Evolutionary conservation across 2,797 vertebrate species (phyloP).

Genomic region (Phaenicophaeus curvirostris): DNA sequence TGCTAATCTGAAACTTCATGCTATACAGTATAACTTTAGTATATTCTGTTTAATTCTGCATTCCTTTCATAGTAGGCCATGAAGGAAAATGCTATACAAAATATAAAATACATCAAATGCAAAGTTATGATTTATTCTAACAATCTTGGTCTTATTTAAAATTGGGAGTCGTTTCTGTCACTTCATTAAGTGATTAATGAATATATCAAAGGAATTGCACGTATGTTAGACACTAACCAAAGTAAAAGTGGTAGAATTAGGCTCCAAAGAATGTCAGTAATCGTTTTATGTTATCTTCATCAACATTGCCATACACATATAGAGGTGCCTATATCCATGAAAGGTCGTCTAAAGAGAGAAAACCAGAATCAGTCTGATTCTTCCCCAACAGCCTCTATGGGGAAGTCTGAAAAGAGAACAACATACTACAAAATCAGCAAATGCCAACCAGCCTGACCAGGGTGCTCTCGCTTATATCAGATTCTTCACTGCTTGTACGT

Average conservation of each 20-base stretch:
- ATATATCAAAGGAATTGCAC: neutral
- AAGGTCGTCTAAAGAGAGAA: neutral
- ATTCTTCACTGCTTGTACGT: neutral
- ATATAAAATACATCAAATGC: neutral
- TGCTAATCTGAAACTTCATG: constrained; percentile 1
- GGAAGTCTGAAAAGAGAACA: neutral
- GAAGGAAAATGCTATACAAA: neutral
- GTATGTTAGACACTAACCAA: neutral
- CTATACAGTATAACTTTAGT: neutral
- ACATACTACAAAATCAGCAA: neutral
- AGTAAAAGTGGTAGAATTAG: neutral
- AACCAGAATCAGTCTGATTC: neutral
- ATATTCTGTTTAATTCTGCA: neutral
- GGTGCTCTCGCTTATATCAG: neutral
- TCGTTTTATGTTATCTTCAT: neutral
- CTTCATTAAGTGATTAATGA: neutral
- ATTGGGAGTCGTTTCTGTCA: neutral
- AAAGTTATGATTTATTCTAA: neutral
- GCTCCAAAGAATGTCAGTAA: neutral
- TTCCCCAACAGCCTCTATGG: neutral
- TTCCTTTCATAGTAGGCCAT: neutral
- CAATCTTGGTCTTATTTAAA: neutral
- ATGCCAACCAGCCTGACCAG: neutral
- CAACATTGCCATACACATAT: accelerated
- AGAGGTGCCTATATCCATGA: neutral